Evolutionary conservation across 2,888 invertebrate genomes (phyloP).

Genomic region (Petrolisthes cinctipes): DNA sequence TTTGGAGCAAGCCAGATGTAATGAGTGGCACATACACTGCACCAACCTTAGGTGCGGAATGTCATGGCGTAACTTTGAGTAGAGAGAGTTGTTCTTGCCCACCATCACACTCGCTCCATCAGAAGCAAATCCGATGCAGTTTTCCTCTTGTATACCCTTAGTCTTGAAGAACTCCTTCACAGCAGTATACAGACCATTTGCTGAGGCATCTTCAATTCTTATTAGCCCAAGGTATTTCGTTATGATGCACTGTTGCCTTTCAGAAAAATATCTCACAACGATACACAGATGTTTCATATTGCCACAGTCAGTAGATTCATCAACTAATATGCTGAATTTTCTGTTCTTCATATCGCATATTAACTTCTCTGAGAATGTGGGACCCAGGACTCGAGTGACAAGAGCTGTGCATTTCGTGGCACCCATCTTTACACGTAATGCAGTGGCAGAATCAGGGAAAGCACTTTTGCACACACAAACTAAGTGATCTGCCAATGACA

Average conservation of each 20-base stretch:
- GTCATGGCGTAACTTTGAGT: neutral
- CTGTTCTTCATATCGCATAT: neutral
- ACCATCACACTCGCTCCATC: neutral
- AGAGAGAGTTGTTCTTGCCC: neutral
- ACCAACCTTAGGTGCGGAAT: neutral
- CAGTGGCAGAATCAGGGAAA: neutral
- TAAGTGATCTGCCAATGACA: neutral
- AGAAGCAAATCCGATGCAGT: neutral
- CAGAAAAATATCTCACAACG: neutral
- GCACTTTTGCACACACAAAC: neutral
- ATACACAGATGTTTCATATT: neutral
- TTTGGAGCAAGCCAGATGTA: neutral
- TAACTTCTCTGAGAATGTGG: neutral
- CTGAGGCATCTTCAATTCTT: neutral
- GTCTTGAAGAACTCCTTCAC: neutral
- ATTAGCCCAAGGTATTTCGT: neutral
- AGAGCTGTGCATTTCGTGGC: neutral
- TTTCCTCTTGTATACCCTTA: neutral
- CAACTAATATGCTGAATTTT: neutral
- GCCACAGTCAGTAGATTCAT: neutral
- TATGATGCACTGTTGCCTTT: neutral
- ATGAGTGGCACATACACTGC: neutral
- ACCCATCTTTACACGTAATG: neutral
- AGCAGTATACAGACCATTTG: neutral
- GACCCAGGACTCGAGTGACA: neutral